Evolutionary conservation across 2,113 vertebrate species (phyloP), one percentile per base, ranked within the genome.

Genomic region (Saiga tatarica): DNA sequence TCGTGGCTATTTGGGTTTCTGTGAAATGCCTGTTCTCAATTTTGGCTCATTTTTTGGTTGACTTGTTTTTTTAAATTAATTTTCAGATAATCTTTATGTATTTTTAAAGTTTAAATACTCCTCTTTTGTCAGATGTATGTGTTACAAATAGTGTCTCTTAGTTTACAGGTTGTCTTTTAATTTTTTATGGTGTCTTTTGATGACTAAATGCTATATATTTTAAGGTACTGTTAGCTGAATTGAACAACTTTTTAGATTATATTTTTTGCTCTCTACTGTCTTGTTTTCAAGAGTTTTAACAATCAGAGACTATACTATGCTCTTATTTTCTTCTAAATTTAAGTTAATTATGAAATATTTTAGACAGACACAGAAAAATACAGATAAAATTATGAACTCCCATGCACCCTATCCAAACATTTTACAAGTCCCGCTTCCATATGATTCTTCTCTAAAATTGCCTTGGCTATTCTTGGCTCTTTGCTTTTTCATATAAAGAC

Each of bases 281-380:
- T 42, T 89, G 2, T 42, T 81, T 90, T 28, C 7, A 94, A 91
- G 15, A 78, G 47, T 88, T 47, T 95, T 94, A 39, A 28, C 45
- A 93, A 60, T 36, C 23, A 47, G 19, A 60, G 3, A 52, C 3
- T 16, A 74, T 42, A 52, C 17, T 86, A 28, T 36, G 84, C 36
- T 95, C 45, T 81, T 76, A 93, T 45, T 96, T 85, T 76, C 81
- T 74, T 97, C 33, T 91, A 92, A 67, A 93, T 71, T 57, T 28
- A 71, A 94, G 57, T 79, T 89, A 89, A 47, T 74, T 82, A 8
- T 60, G 33, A 94, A 84, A 89, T 42, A 94, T n/a, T 83, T 59
- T 59, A 79, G 39, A 87, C 4, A 78, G 17, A 91, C 3, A 39
- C 9, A 67, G 36, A n/a, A 94, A 86, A 42, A 9, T 45, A 74